These are phyloP conservation scores for Gymnothorax javanicus DNA, from an alignment of 2,797 vertebrate species.

Conservation along the genomic window DNA sequence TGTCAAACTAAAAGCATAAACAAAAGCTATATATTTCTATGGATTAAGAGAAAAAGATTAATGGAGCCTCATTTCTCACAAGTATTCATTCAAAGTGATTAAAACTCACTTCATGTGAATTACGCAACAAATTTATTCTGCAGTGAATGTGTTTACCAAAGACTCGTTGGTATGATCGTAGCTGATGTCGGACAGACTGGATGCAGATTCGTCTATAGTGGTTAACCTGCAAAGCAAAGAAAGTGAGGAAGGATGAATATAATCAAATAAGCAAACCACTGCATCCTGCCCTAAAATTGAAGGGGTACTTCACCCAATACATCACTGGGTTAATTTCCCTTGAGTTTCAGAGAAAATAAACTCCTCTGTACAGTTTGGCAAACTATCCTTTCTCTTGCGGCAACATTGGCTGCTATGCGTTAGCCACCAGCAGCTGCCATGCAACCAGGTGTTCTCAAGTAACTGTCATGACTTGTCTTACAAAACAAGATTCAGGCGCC, in stretches of 20 bases:
- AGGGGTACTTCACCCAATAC: background rate
- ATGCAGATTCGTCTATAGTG: constrained; percentile 93
- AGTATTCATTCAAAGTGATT: background rate
- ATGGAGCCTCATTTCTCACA: background rate
- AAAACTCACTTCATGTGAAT: background rate
- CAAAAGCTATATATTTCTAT: background rate
- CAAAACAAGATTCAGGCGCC: too few relatives aligned
- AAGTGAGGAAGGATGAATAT: background rate
- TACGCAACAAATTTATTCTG: background rate
- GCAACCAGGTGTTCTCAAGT: too few relatives aligned
- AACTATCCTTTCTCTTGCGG: too few relatives aligned
- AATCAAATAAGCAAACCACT: constrained; percentile 23
- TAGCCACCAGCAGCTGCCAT: too few relatives aligned
- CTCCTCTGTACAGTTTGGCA: too few relatives aligned
- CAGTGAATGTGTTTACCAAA: constrained; percentile 71
- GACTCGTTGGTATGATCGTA: constrained; percentile 97
- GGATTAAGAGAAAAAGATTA: background rate
- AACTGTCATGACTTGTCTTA: too few relatives aligned
- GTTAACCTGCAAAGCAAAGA: constrained; percentile 69
- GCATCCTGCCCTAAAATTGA: background rate
- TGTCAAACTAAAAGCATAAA: background rate
- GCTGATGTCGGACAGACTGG: constrained; percentile 96
- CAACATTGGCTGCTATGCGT: too few relatives aligned
- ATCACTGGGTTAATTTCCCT: too few relatives aligned
- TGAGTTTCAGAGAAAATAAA: too few relatives aligned